Evolutionary conservation across 2,113 vertebrate species (phyloP), one percentile per base, ranked within the genome.

Genomic region (Terrapene triunguis): DNA sequence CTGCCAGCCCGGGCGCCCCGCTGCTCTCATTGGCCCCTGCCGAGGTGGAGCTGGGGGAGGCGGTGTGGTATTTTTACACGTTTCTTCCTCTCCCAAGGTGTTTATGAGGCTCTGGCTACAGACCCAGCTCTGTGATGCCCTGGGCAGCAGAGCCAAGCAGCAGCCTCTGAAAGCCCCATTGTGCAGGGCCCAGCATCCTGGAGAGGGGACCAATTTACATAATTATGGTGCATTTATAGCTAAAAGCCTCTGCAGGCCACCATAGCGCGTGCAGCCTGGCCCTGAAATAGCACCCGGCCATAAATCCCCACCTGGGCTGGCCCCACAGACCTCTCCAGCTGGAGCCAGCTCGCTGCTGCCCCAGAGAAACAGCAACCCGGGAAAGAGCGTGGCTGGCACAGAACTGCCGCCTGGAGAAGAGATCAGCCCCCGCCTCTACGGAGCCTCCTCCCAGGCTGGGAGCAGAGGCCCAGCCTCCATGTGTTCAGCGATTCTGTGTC

Each of bases 231-330:
- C 3, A 0, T 14, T 78, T 53, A 8, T 8, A 72, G 76, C 1
- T 5, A 24, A 47, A 24, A 1, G 2, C 57, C 24, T 0, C 0
- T 16, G 17, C 0, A 4, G 42, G 79, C 47, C 5, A 9, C 2
- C 0, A 21, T 80, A 12, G 69, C 27, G 7, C 22, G 59, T 0
- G 0, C 89, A 76, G 1, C 53, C 57, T 83, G 0, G 10, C 38
- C 79, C 50, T 11, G 50, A 53, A 53, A 80, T 35, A 80, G 79
- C 32, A 22, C 29, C 48, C 16, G 21, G 69, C 69, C n/a, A 10
- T n/a, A 21, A 38, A 38, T 42, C 29, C 29, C 59, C 21, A n/a
- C n/a, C 32, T 17, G 32, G 65, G 65, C 19, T 17, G 38, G 72
- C 29, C 44, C 78, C 82, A 17, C 12, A 29, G 1, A 47, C 82